Evolutionary conservation across 2,888 invertebrate genomes (phyloP).

Genomic region (Mesorhabditis spiculigera): DNA sequence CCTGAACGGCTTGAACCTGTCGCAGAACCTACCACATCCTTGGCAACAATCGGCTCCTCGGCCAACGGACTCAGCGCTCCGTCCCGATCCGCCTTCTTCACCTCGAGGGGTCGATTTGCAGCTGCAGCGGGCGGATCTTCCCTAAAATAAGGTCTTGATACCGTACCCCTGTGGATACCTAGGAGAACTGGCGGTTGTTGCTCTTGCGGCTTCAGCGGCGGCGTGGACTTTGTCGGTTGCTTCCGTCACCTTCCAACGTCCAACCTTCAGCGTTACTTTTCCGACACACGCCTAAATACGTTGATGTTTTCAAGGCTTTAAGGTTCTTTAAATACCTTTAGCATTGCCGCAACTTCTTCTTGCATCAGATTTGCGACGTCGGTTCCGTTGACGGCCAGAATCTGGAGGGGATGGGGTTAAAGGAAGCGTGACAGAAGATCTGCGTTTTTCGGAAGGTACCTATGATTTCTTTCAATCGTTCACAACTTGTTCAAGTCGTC

Average conservation of each 20-base stretch:
- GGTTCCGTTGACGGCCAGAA: slow-evolving; percentile 82
- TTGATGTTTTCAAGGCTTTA: neutral
- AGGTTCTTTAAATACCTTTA: slow-evolving; percentile 66
- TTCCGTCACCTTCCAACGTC: slow-evolving; percentile 57
- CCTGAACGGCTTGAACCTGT: no score
- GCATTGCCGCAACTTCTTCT: slow-evolving; percentile 80
- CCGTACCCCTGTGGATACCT: neutral
- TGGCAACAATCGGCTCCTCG: neutral
- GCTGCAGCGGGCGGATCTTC: neutral
- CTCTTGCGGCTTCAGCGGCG: slow-evolving; percentile 32
- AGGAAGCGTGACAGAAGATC: no score
- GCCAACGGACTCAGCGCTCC: slow-evolving; percentile 1
- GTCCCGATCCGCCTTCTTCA: neutral
- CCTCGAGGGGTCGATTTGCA: neutral
- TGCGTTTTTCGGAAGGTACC: no score
- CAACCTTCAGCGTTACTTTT: slow-evolving; percentile 25
- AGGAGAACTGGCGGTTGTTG: slow-evolving; percentile 8
- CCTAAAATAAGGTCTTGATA: neutral
- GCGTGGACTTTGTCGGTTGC: slow-evolving; percentile 51
- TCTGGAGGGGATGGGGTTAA: slow-evolving; percentile 44
- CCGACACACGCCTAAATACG: neutral
- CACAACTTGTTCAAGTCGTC: no score
- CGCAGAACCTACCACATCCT: no score
- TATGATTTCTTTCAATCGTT: no score
- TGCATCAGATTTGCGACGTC: slow-evolving; percentile 68